phyloP scores from a whole-genome alignment of 2,113 vertebrate species.

The Eonycteris spelaea region DNA sequence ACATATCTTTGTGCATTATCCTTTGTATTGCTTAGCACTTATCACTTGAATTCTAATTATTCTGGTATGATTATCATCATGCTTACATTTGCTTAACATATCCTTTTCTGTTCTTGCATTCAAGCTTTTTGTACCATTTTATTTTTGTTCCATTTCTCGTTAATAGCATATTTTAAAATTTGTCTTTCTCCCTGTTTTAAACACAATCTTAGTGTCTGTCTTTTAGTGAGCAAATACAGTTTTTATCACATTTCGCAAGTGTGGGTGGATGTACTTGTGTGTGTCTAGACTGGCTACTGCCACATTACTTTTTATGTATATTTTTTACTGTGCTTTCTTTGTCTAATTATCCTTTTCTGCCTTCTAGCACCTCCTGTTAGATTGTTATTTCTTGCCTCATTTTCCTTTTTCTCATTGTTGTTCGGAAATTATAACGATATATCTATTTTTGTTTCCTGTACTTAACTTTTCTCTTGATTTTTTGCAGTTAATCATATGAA shows the following conservation, averaged over 20 bases:
- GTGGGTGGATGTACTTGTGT: not conserved
- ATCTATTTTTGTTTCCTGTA: not conserved
- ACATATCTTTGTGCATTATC: not conserved
- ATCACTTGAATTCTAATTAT: not conserved
- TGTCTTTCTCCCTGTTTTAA: not conserved
- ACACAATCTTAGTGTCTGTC: not conserved
- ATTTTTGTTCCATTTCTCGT: constrained; percentile 12
- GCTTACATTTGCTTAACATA: not conserved
- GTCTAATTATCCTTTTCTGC: not conserved
- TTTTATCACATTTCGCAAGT: not conserved
- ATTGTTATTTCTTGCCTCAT: not conserved
- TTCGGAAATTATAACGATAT: not conserved
- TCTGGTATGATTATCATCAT: not conserved
- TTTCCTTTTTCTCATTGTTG: not conserved
- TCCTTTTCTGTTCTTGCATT: not conserved
- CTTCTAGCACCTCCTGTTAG: not conserved
- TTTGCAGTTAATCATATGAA: not conserved
- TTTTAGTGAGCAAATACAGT: not conserved
- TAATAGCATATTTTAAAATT: not conserved
- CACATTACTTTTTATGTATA: not conserved
- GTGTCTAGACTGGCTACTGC: not conserved
- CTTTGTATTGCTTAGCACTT: not conserved
- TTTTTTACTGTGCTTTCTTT: not conserved
- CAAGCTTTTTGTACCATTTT: not conserved
- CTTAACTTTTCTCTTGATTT: not conserved